Base-by-base conservation (phyloP, 1,140 invertebrate species). In the Ptiloglossa arizonensis region DNA sequence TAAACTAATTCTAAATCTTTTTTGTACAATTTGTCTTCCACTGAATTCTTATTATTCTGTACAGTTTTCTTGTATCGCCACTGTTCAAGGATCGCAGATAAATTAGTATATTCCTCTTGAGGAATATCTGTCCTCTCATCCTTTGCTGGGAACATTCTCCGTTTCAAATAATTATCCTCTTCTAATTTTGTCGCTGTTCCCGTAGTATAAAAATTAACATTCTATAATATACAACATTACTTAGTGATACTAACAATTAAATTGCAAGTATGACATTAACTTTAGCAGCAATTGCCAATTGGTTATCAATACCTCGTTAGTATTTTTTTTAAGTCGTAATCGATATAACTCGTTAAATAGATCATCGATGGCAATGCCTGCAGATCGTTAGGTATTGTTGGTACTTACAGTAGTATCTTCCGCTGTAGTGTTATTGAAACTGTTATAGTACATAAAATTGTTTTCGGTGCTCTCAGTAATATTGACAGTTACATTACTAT, bases 171-270 rank as follows among this genome's bases (percentile, higher is more conserved):
- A 41, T 6, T n/a, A 60, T 60, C 32, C 35, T 38, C 54, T 17
- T 35, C 27, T 9, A 19, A 24, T 56, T 5, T 27, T 41, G 32
- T 50, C 44, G 66, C 52, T 75, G 64, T 69, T 75, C 57, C 52
- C 64, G 64, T 69, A 27, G 73, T 59, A 69, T 69, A 69, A 69
- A 76, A 76, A 76, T 76, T 69, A 69, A 69, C 73, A 60, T 56
- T 76, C 73, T 76, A 60, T 69, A 76, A 76, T 76, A 73, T 15
- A 73, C 54, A 76, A 69, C 9, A 38, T 76, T 41, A 63, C 63
- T 60, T 60, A 76, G 19, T 69, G 41, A 76, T 19, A 27, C 27
- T 44, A 54, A 24, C 22, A 22, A 38, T 38, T 11, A 27, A 24
- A 66, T 6, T 38, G 15, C 35, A 19, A 41, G 4, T 5, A 0